These are phyloP conservation scores for Mesoligia furuncula DNA, from an alignment of 2,888 invertebrate genomes.

Conservation along the genomic window DNA sequence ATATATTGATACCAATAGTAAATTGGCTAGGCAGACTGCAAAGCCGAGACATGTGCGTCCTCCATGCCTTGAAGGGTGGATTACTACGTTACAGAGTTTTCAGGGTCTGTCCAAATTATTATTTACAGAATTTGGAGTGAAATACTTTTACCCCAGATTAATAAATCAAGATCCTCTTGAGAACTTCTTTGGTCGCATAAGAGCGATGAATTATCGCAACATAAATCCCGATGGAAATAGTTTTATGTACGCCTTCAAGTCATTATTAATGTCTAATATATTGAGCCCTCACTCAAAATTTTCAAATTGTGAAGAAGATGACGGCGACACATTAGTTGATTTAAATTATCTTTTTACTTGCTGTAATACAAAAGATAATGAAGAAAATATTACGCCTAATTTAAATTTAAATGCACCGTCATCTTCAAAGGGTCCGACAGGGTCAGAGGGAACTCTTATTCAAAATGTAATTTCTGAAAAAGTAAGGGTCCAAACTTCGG, in stretches of 20 bases:
- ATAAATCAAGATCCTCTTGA: constrained; percentile 15
- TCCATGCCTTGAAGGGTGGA: not conserved
- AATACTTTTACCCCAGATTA: not conserved
- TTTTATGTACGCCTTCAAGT: not conserved
- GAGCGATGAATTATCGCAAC: constrained; percentile 2
- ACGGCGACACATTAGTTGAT: not conserved
- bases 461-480: not conserved
- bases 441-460: not conserved
- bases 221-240: not conserved
- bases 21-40: not conserved
- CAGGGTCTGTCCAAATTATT: not conserved
- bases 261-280: not conserved
- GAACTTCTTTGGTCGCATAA: constrained; percentile 34
- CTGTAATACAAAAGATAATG: not conserved
- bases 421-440: not conserved
- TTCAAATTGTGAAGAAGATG: constrained; percentile 9
- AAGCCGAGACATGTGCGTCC: constrained; percentile 12
- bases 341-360: constrained; percentile 7
- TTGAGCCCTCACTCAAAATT: not conserved
- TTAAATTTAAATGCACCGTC: not conserved
- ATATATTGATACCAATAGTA: not conserved
- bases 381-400: constrained; percentile 3
- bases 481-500: constrained; percentile 1
- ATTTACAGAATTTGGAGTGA: constrained; percentile 1
- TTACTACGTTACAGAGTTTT: not conserved